Evolutionary conservation across 1,140 invertebrate species (phyloP).

Genomic region (Tetraneura akinire): DNA sequence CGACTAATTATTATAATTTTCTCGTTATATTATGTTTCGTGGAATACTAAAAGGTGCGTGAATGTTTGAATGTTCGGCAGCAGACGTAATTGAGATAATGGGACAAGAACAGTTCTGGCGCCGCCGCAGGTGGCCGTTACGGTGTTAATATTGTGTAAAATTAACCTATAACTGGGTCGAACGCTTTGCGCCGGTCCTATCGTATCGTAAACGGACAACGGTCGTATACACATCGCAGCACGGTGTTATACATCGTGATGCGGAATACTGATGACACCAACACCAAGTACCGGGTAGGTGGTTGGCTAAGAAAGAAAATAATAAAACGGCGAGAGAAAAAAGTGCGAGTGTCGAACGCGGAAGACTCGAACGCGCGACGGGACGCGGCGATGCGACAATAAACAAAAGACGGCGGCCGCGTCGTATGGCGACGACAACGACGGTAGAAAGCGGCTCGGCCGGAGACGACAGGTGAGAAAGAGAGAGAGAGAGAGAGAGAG

Average conservation of each 20-base stretch:
- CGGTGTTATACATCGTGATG: not conserved
- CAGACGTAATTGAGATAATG: no score
- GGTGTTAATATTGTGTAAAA: no score
- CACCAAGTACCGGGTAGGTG: not conserved
- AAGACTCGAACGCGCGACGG: conserved; percentile 21
- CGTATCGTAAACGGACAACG: no score
- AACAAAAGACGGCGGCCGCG: not conserved
- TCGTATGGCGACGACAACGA: conserved; percentile 32
- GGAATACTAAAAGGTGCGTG: no score
- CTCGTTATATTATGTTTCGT: no score
- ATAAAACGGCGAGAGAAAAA: not conserved
- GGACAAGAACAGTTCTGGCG: no score
- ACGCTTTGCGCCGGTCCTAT: no score
- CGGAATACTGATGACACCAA: not conserved
- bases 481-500: not conserved
- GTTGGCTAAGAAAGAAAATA: not conserved
- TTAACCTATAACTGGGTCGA: no score
- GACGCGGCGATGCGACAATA: conserved; percentile 14
- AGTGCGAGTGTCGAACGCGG: conserved; percentile 42
- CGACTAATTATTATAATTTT: no score
- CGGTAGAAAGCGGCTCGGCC: conserved; percentile 28
- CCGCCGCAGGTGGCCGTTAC: no score
- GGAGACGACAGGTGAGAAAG: not conserved
- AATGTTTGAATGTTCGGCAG: no score
- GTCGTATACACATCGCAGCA: not conserved